A percentile compares a stretch with the other conserved stretches of the same genome.
phyloP scores from a whole-genome alignment of 2,888 invertebrate genomes.

The Caenorhabditis sp. region DNA sequence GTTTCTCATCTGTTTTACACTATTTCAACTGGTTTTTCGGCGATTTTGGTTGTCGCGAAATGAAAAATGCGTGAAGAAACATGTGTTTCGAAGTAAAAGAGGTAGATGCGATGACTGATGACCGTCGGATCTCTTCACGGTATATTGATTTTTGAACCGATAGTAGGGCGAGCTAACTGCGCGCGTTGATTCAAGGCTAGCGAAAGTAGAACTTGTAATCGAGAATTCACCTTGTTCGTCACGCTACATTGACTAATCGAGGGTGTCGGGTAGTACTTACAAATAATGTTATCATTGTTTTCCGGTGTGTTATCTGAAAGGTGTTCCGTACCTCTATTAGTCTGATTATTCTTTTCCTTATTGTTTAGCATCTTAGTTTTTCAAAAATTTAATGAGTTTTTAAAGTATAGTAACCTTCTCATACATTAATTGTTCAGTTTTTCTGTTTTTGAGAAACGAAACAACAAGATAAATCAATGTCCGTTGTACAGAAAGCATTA shows the following conservation, averaged over 20 bases:
- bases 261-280: neutral
- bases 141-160: constrained; percentile 34
- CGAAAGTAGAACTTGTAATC: constrained; percentile 31
- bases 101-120: constrained; percentile 21
- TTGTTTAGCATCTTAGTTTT: too few species aligned
- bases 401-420: too few species aligned
- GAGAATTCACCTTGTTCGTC: constrained; percentile 41
- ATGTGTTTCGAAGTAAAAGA: constrained; percentile 15
- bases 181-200: neutral
- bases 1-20: constrained; percentile 32
- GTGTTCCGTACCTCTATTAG: neutral
- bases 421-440: too few species aligned
- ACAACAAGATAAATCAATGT: too few species aligned
- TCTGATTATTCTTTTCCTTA: neutral
- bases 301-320: neutral
- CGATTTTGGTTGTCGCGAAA: neutral
- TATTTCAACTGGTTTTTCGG: constrained; percentile 36
- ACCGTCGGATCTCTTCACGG: constrained; percentile 25
- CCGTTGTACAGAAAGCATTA: too few species aligned
- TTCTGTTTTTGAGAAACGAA: too few species aligned
- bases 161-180: constrained; percentile 3
- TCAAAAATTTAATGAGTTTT: too few species aligned
- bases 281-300: constrained; percentile 5
- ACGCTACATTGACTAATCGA: constrained; percentile 26
- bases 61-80: constrained; percentile 14